These are phyloP conservation scores for Naja naja DNA, from an alignment of 2,113 vertebrate genomes.

Conservation along the genomic window DNA sequence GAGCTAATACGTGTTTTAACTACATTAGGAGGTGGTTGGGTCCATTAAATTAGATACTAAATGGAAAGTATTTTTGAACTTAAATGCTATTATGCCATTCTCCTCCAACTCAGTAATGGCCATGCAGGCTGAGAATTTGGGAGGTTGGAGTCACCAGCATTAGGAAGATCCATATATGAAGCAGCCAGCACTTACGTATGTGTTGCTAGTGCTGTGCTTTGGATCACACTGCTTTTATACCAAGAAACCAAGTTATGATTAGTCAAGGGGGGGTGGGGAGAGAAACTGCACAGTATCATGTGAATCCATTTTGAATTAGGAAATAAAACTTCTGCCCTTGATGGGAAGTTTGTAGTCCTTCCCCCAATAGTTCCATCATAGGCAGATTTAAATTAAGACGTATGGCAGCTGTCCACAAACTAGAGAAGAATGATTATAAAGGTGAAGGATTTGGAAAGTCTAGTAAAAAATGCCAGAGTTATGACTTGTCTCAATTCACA, in stretches of 20 bases:
- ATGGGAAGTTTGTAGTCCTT: neutral
- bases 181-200: neutral
- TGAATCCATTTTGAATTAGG: neutral
- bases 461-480: neutral
- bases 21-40: neutral
- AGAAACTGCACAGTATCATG: neutral
- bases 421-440: neutral
- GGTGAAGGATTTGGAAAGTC: neutral
- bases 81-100: neutral
- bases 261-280: neutral
- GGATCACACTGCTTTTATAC: neutral
- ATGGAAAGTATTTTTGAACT: neutral
- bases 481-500: neutral
- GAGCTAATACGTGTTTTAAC: neutral
- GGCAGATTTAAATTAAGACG: neutral
- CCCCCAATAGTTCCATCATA: neutral
- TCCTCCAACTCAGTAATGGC: neutral
- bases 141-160: neutral
- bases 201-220: neutral
- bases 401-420: neutral
- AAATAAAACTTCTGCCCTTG: neutral
- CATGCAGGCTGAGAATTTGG: neutral
- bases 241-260: neutral
- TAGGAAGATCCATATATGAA: neutral
- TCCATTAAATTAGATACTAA: neutral